phyloP scores from a whole-genome alignment of 2,113 vertebrate species.

The Motacilla tschutschensis region DNA sequence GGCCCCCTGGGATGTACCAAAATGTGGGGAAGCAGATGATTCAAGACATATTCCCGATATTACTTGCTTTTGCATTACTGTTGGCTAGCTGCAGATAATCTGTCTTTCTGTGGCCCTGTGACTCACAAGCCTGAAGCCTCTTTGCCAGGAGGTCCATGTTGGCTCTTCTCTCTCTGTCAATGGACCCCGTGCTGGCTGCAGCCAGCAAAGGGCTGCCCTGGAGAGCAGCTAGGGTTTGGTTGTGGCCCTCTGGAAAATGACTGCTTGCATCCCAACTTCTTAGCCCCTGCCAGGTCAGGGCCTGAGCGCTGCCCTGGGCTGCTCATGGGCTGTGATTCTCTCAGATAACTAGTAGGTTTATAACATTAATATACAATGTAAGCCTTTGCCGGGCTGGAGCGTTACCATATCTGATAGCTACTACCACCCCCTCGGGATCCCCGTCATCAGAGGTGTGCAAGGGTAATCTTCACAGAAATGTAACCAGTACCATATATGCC shows the following conservation, averaged over 20 bases:
- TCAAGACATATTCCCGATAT: not conserved
- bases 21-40: not conserved
- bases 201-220: not conserved
- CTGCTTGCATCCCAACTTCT: not conserved
- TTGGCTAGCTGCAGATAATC: not conserved
- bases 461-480: not conserved
- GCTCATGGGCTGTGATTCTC: not conserved
- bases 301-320: accelerated
- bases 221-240: not conserved
- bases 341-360: not conserved
- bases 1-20: not conserved
- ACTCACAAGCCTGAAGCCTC: accelerated
- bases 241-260: not conserved
- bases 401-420: accelerated
- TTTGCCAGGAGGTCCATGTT: accelerated
- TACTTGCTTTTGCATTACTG: not conserved
- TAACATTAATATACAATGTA: not conserved
- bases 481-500: accelerated
- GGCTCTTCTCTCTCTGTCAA: not conserved
- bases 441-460: not conserved
- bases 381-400: not conserved
- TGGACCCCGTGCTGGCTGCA: not conserved
- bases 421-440: accelerated
- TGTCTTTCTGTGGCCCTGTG: not conserved
- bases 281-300: not conserved